Evolutionary conservation across 2,888 invertebrate species (phyloP), one percentile per base, ranked within the genome.

Genomic region (Lycia hirtaria): DNA sequence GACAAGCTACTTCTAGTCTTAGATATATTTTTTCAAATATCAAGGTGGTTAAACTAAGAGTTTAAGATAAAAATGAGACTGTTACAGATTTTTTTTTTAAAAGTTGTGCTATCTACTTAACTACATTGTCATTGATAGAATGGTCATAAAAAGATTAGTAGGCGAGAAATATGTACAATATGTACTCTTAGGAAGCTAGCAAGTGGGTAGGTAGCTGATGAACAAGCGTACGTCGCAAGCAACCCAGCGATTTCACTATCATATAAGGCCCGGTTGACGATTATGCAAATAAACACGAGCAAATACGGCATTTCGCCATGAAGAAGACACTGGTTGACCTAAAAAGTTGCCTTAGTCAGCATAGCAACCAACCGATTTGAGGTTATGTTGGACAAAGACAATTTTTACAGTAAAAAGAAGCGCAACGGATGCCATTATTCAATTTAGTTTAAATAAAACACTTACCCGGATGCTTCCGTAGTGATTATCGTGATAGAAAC

Each of bases 391-490:
- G 60, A 56, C 65, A 55, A 50, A 54, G 50, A 54, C 32, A 61
- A 70, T 63, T 65, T 74, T 73, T 54, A 60, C 57, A 65, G 61
- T 28, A 60, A 70, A 72, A 62, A 58, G 30, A 68, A 68, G 62
- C 50, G 59, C 59, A 71, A 73, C 63, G 58, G 28, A 52, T 55
- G 60, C 52, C 56, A 60, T 28, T 51, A 35, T 37, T 47, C 19
- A 56, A 72, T 69, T 58, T 62, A 64, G 62, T 67, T 66, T 64
- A 67, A 44, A 53, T 57, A 50, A 30, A 35, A n/a, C 15, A 87
- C 92, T 88, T 67, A 92, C 92, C 92, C 91, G 91, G 91, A 90
- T 88, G 88, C 90, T 84, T 85, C 89, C 89, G 88, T 87, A 78
- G 82, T 80, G 78, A 71, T 61, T 79, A 81, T 78, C 74, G 73